A percentile compares a stretch with the other conserved stretches of the same genome.
These are phyloP conservation scores for Andrena haemorrhoa DNA, from an alignment of 2,888 invertebrate genomes.

Conservation along the genomic window DNA sequence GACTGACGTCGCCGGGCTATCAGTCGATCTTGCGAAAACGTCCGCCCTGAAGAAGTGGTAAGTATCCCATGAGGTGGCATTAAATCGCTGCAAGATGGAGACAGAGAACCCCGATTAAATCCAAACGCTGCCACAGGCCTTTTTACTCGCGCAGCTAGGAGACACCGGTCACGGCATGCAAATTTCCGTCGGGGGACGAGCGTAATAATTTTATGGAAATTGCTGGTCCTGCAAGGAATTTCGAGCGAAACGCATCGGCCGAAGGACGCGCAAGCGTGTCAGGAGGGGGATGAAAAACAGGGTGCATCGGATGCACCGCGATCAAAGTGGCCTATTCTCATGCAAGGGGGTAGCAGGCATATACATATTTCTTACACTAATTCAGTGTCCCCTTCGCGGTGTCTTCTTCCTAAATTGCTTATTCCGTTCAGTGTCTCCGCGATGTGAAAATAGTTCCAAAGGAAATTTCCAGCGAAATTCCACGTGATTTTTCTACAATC, in stretches of 20 bases:
- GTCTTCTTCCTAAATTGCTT: conserved; percentile 12
- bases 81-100: conserved; percentile 29
- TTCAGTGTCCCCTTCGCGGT: neutral
- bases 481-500: too few relatives aligned
- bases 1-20: conserved; percentile 19
- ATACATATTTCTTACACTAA: conserved; percentile 10
- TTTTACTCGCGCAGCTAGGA: conserved; percentile 61
- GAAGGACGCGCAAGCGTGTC: conserved; percentile 23
- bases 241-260: conserved; percentile 43
- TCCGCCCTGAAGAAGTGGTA: conserved; percentile 26
- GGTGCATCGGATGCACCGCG: neutral
- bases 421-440: neutral
- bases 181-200: conserved; percentile 63
- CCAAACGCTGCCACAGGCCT: conserved; percentile 50
- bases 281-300: conserved; percentile 11
- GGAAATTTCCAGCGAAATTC: too few relatives aligned
- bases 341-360: conserved; percentile 4
- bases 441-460: conserved; percentile 24
- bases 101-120: conserved; percentile 69
- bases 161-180: conserved; percentile 66
- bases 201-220: conserved; percentile 76
- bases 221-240: conserved; percentile 61
- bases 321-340: neutral
- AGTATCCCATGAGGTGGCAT: conserved; percentile 40
- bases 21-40: neutral